Percentiles rank a stretch among this genome's conserved stretches.
phyloP scores from a whole-genome alignment of 2,888 invertebrate genomes.

The Lycocerus yunnanus region DNA sequence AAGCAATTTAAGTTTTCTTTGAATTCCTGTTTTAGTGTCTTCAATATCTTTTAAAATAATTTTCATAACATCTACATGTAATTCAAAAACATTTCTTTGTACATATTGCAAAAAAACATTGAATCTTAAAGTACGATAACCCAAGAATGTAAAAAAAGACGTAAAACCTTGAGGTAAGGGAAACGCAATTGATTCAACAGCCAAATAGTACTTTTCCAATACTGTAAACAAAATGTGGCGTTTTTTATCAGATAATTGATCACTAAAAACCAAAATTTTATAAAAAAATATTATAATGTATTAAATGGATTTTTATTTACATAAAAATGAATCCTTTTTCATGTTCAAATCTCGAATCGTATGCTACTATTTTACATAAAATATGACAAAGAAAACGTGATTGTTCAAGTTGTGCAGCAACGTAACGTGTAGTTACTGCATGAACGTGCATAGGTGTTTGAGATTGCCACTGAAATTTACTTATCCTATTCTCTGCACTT shows the following conservation, averaged over 20 bases:
- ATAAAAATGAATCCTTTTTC: slow-evolving; percentile 79
- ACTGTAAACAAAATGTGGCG: slow-evolving; percentile 75
- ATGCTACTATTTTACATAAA: slow-evolving; percentile 69
- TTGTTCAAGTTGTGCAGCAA: slow-evolving; percentile 80
- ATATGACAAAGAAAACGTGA: slow-evolving; percentile 78
- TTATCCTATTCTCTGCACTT: slow-evolving; percentile 58
- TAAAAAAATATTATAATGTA: background rate
- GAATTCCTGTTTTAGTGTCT: slow-evolving; percentile 62
- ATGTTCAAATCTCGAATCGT: slow-evolving; percentile 70
- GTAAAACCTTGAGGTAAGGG: slow-evolving; percentile 86
- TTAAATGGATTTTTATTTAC: slow-evolving; percentile 61
- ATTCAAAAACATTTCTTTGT: slow-evolving; percentile 79
- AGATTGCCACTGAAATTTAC: slow-evolving; percentile 56
- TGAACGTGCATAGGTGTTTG: slow-evolving; percentile 76
- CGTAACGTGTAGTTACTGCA: slow-evolving; percentile 80
- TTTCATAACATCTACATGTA: slow-evolving; percentile 88
- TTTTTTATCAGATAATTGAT: slow-evolving; percentile 72
- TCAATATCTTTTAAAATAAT: slow-evolving; percentile 71
- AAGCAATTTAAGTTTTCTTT: slow-evolving; percentile 73
- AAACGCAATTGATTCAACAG: slow-evolving; percentile 79
- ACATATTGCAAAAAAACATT: slow-evolving; percentile 84
- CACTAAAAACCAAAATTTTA: slow-evolving; percentile 59
- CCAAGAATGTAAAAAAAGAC: slow-evolving; percentile 87
- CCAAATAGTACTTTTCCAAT: slow-evolving; percentile 80
- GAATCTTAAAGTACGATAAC: slow-evolving; percentile 77